Conservation (phyloP, 2,797 vertebrate species). For the Lithobates pipiens region DNA sequence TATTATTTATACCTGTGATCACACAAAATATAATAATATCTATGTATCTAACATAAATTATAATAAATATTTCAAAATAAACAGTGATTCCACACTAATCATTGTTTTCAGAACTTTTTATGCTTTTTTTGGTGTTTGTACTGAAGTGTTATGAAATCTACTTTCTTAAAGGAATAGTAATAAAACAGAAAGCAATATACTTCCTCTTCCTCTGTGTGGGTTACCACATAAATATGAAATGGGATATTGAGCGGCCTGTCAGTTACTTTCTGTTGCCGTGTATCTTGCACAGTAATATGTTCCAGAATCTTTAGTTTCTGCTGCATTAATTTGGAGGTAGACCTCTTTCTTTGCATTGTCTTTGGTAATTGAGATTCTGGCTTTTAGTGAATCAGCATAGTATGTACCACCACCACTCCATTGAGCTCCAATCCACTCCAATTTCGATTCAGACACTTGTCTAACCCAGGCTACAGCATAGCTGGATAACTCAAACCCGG, state of each 20-base stretch:
- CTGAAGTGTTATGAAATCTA: no score
- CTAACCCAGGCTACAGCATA: neutral
- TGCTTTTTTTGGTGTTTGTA: no score
- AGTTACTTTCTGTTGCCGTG: neutral
- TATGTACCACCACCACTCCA: neutral
- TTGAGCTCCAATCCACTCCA: slow-evolving; percentile 8
- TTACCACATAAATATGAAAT: neutral
- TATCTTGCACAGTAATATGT: slow-evolving; percentile 15
- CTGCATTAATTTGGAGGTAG: neutral
- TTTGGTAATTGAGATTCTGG: neutral
- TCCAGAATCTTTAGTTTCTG: neutral
- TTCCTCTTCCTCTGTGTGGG: neutral
- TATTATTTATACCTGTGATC: no score
- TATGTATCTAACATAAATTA: no score
- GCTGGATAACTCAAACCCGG: slow-evolving; percentile 11
- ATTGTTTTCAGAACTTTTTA: no score
- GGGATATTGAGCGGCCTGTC: neutral
- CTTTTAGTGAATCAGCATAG: slow-evolving; percentile 12
- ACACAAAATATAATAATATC: no score
- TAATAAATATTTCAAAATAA: no score
- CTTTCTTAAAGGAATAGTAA: no score
- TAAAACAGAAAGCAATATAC: no score
- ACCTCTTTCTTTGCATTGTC: slow-evolving; percentile 15
- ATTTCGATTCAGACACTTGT: neutral
- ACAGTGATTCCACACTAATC: no score